Evolutionary conservation across 2,113 vertebrate species (phyloP).

Genomic region (Brienomyrus brachyistius): DNA sequence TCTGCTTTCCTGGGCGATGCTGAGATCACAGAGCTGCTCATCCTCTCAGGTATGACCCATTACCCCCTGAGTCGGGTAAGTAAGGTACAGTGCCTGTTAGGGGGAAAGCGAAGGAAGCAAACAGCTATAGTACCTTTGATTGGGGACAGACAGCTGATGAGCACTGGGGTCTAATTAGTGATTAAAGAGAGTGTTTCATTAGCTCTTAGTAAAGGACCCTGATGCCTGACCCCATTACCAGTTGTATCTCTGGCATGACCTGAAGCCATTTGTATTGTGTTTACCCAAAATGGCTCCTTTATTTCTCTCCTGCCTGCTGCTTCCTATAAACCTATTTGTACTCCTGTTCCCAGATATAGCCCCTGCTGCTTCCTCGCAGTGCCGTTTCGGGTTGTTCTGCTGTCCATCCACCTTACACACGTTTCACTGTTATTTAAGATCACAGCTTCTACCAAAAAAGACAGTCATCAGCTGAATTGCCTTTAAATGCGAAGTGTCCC

Average conservation of each 20-base stretch:
- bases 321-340: not conserved
- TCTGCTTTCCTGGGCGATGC: constrained; percentile 90
- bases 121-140: not conserved
- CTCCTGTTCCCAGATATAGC: not conserved
- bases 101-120: not conserved
- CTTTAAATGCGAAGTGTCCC: not conserved
- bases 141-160: not conserved
- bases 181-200: not conserved
- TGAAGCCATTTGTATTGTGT: not conserved
- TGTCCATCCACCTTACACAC: not conserved
- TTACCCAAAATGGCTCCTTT: not conserved
- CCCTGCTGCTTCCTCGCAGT: not conserved
- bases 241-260: not conserved
- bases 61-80: not conserved
- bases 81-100: not conserved
- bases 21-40: constrained; percentile 92
- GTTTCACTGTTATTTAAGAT: not conserved
- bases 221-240: not conserved
- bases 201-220: not conserved
- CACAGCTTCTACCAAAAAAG: not conserved
- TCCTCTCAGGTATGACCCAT: constrained; percentile 75
- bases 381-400: not conserved
- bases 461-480: not conserved
- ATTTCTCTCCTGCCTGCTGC: not conserved
- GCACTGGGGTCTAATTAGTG: not conserved